These are phyloP conservation scores for Aphelenchoides besseyi DNA, from an alignment of 1,140 invertebrate genomes.

Conservation along the genomic window DNA sequence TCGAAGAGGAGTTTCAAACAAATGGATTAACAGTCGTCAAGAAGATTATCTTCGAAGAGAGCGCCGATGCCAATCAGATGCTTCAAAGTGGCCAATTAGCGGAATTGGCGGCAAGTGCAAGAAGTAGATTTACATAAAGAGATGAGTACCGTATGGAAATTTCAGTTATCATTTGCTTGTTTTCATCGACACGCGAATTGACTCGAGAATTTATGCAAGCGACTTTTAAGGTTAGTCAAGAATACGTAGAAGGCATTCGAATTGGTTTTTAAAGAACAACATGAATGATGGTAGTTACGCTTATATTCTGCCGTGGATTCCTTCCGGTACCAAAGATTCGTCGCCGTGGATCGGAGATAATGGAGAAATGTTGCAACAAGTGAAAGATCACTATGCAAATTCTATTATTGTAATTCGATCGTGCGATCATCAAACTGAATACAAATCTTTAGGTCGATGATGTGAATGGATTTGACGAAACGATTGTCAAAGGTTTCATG, in stretches of 20 bases:
- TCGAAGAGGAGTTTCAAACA: slow-evolving; percentile 54
- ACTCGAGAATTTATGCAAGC: slow-evolving; percentile 61
- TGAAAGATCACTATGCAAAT: slow-evolving; percentile 61
- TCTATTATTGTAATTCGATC: slow-evolving; percentile 61
- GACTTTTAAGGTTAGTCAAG: slow-evolving; percentile 26
- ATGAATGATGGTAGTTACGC: slow-evolving; percentile 60
- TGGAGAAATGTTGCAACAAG: slow-evolving; percentile 59
- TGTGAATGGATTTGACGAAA: slow-evolving; percentile 60
- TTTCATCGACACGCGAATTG: slow-evolving; percentile 58
- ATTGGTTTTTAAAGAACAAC: slow-evolving; percentile 31
- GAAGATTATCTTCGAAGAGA: slow-evolving; percentile 58
- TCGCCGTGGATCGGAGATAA: slow-evolving; percentile 59
- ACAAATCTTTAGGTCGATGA: slow-evolving; percentile 56
- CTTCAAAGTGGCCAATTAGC: slow-evolving; percentile 41
- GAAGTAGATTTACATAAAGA: slow-evolving; percentile 42
- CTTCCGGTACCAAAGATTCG: slow-evolving; percentile 57
- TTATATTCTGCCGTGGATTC: slow-evolving; percentile 59
- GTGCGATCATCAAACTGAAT: slow-evolving; percentile 12
- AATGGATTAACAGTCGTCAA: slow-evolving; percentile 43
- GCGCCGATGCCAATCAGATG: slow-evolving; percentile 55
- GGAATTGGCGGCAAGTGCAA: slow-evolving; percentile 49
- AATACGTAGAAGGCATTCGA: slow-evolving; percentile 37
- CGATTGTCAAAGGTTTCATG: slow-evolving; percentile 46
- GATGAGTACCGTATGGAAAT: slow-evolving; percentile 11
- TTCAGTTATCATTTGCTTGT: slow-evolving; percentile 57